Evolutionary conservation across 1,140 invertebrate species (phyloP), one percentile per base, ranked within the genome.

Genomic region (Lutraria rhynchaena): DNA sequence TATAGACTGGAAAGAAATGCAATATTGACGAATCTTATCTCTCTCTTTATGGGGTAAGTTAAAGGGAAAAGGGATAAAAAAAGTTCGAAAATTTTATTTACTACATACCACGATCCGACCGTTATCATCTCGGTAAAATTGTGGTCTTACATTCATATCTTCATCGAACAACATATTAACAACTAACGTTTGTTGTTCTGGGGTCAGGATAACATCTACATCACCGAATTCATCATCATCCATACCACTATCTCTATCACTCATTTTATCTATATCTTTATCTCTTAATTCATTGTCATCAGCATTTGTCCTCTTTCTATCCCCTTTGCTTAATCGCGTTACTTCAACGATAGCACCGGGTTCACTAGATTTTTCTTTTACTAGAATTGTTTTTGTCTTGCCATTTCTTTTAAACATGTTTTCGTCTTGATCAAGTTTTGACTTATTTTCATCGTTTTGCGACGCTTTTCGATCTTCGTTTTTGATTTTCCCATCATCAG

Each of bases 101-200:
- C 76, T 78, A n/a, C n/a, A n/a, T 78, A 78, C 76, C 22, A 78
- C 46, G 31, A 78, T 78, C 27, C 46, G 5, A 29, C 76, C 76
- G 58, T 78, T 22, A 9, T 67, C 76, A 69, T 69, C 46, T 37
- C 76, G 35, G 31, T 19, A 24, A 78, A 78, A 78, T 27, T 78
- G 41, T 53, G 76, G 63, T 41, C 76, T 49, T 3, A 78, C 24
- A 27, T 78, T 67, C 76, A 78, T 78, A 29, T 78, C 76, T n/a
- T 67, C 76, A 55, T 78, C 76, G 37, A 78, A 78, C 22, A 78
- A 29, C 76, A 78, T 78, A 27, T 69, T 69, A 11, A 78, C 76
- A 31, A 78, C 65, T 49, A 69, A 57, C 29, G 65, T 51, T 46
- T 65, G 61, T 22, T 78, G 76, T 37, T 78, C 63, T 7, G 31